Percentiles rank a stretch among this genome's conserved stretches.
These are phyloP conservation scores for Andrena hattorfiana DNA, from an alignment of 2,888 invertebrate genomes.

Conservation along the genomic window DNA sequence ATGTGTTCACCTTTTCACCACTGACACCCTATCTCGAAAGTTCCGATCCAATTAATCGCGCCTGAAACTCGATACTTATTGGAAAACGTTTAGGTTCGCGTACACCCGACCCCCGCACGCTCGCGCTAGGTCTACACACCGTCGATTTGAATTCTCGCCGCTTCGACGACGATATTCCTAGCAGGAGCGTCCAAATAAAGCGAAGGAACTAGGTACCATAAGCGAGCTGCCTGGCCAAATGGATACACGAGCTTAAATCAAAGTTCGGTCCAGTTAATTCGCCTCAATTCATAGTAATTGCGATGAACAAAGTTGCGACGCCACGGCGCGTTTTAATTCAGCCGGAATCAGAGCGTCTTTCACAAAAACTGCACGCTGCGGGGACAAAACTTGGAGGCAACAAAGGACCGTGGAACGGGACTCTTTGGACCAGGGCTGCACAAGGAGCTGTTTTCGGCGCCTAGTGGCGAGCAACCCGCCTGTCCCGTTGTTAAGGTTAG, in stretches of 20 bases:
- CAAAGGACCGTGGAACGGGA: background rate
- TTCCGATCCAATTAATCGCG: slow-evolving; percentile 58
- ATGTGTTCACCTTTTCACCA: slow-evolving; percentile 47
- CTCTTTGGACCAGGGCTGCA: slow-evolving; percentile 46
- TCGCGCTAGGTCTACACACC: too few species aligned
- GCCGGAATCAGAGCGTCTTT: background rate
- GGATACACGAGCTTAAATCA: background rate
- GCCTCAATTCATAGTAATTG: background rate
- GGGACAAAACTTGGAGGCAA: background rate
- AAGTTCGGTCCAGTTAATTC: background rate
- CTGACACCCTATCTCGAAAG: slow-evolving; percentile 52
- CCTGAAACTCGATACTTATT: slow-evolving; percentile 48
- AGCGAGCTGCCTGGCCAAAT: too few species aligned
- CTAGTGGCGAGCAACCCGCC: too few species aligned
- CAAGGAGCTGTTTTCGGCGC: too few species aligned
- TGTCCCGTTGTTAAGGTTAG: too few species aligned
- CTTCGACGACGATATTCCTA: background rate
- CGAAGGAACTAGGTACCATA: background rate
- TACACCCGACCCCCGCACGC: background rate
- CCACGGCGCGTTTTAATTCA: background rate
- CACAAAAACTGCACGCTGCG: background rate
- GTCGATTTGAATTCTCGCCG: background rate
- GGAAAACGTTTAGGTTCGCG: slow-evolving; percentile 46
- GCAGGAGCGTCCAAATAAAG: background rate
- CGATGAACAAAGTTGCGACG: background rate